These are phyloP conservation scores for Silvanus unidentatus DNA, from an alignment of 2,888 invertebrate genomes.

Conservation along the genomic window DNA sequence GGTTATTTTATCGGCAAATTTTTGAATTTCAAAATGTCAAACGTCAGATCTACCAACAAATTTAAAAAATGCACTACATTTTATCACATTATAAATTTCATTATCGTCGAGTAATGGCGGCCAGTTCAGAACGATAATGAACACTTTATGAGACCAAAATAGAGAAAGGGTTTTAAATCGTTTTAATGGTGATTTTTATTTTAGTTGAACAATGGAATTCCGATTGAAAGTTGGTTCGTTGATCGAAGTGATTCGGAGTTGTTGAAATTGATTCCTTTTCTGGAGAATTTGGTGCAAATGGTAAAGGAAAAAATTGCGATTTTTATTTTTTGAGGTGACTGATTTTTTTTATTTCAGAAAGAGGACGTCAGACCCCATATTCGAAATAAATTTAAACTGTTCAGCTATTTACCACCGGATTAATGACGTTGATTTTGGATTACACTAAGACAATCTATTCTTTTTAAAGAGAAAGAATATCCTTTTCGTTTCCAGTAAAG, in stretches of 20 bases:
- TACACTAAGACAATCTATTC: slow-evolving; percentile 27
- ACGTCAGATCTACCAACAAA: too few relatives aligned
- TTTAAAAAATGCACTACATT: too few relatives aligned
- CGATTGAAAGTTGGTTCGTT: slow-evolving; percentile 95
- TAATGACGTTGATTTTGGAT: too few relatives aligned
- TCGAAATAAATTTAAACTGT: slow-evolving; percentile 81
- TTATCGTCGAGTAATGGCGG: too few relatives aligned
- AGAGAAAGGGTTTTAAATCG: slow-evolving; percentile 1
- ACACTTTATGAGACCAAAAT: too few relatives aligned
- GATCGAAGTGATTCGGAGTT: slow-evolving; percentile 85
- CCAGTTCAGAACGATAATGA: too few relatives aligned
- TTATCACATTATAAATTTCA: too few relatives aligned
- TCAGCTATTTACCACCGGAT: slow-evolving; percentile 83
- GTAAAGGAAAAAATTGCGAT: slow-evolving; percentile 51
- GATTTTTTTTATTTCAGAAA: slow-evolving; percentile 55
- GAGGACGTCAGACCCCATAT: slow-evolving; percentile 91
- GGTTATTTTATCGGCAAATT: too few relatives aligned
- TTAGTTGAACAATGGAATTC: slow-evolving; percentile 91
- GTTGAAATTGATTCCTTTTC: slow-evolving; percentile 84
- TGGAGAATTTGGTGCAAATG: slow-evolving; percentile 76
- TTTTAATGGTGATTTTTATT: slow-evolving; percentile 14
- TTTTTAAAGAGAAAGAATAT: slow-evolving; percentile 16
- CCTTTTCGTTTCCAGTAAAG: slow-evolving; percentile 29
- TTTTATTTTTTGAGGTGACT: slow-evolving; percentile 3
- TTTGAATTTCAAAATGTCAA: too few relatives aligned